A percentile compares a stretch with the other conserved stretches of the same genome.
These are phyloP conservation scores for Panagrolaimus sp. DNA, from an alignment of 1,140 invertebrate genomes.

Conservation along the genomic window DNA sequence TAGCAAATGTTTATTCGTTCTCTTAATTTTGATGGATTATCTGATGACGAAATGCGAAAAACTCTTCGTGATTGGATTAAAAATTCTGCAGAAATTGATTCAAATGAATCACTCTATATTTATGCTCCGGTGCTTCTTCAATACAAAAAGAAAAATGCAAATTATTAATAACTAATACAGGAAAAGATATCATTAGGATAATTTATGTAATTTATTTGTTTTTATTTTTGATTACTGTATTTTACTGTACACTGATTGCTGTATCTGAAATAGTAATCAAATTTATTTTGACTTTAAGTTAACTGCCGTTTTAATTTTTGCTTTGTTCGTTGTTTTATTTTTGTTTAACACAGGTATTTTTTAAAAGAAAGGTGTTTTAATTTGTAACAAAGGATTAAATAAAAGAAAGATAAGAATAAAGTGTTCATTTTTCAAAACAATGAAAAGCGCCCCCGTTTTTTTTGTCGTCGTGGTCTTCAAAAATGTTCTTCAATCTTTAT, in stretches of 20 bases:
- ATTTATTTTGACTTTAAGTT: no score
- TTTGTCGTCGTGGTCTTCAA: no score
- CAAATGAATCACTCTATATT: not conserved
- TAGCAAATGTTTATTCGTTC: slow-evolving; percentile 17
- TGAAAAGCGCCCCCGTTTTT: no score
- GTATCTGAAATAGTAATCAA: no score
- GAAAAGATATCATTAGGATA: no score
- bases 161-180: not conserved
- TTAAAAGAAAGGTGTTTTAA: not conserved
- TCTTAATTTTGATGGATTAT: slow-evolving; percentile 12
- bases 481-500: no score
- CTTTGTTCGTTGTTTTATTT: not conserved
- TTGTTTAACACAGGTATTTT: not conserved
- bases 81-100: not conserved
- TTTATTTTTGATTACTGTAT: not conserved
- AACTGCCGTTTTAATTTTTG: not conserved
- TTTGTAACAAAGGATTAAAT: no score
- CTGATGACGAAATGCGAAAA: slow-evolving; percentile 17
- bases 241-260: no score
- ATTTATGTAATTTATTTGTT: not conserved
- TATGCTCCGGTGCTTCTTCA: not conserved
- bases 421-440: no score
- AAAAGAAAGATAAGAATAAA: no score
- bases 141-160: not conserved
- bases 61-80: slow-evolving; percentile 14